Percentiles rank a stretch among this genome's conserved stretches.
Conservation (phyloP, 2,888 invertebrate species). For the Sialis fuliginosa region DNA sequence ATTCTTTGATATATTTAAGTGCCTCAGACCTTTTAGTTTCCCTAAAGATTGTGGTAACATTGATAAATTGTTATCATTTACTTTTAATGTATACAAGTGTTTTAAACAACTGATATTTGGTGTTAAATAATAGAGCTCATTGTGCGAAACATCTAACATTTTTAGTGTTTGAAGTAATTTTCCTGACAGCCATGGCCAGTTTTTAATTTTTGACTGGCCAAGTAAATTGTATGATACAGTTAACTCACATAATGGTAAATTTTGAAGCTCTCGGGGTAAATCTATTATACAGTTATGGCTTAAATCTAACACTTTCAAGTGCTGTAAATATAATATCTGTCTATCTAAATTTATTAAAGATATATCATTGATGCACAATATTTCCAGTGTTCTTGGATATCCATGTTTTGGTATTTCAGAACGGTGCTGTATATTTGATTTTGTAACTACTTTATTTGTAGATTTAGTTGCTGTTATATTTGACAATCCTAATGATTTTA, state of each 20-base stretch:
- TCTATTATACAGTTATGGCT: conserved; percentile 50
- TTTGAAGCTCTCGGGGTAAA: conserved; percentile 46
- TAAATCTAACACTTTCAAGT: conserved; percentile 47
- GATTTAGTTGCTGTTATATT: conserved; percentile 26
- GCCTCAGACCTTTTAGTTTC: conserved; percentile 32
- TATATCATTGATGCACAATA: conserved; percentile 40
- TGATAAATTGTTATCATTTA: conserved; percentile 40
- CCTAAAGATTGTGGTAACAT: conserved; percentile 47
- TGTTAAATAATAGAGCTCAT: conserved; percentile 38
- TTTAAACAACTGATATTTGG: conserved; percentile 41
- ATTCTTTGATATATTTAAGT: conserved; percentile 37
- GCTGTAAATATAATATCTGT: conserved; percentile 47
- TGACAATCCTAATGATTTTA: conserved; percentile 26
- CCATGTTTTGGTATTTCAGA: conserved; percentile 56
- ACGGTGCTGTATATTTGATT: conserved; percentile 38
- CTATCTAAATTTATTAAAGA: conserved; percentile 44
- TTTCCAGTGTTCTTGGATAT: conserved; percentile 49
- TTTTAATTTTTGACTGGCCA: conserved; percentile 29
- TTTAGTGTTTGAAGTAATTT: conserved; percentile 32
- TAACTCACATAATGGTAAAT: conserved; percentile 42
- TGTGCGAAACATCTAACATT: conserved; percentile 45
- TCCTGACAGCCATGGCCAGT: conserved; percentile 51
- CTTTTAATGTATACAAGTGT: conserved; percentile 39
- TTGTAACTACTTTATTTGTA: conserved; percentile 29
- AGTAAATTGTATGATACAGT: conserved; percentile 45